Percentiles rank a stretch among this genome's conserved stretches.
Evolutionary conservation across 2,797 vertebrate species (phyloP).

Genomic region (Enteromius treurensis): DNA sequence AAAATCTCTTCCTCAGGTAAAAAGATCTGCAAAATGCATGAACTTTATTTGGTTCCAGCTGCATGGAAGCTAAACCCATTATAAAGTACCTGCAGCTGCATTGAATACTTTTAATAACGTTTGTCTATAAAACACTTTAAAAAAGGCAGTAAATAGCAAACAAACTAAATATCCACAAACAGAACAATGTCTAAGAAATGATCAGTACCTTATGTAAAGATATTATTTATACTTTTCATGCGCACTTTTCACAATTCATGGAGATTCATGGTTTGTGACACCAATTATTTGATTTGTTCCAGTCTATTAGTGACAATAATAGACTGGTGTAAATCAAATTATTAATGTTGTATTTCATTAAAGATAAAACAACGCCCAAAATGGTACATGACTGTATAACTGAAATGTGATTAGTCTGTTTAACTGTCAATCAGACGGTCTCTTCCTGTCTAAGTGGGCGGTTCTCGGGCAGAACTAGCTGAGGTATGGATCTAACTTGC

Average conservation of each 20-base stretch:
- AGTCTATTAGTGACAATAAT: too few species aligned
- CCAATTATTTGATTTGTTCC: not conserved
- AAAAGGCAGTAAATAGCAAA: not conserved
- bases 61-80: not conserved
- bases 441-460: not conserved
- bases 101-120: not conserved
- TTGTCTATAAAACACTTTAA: not conserved
- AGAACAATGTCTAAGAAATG: not conserved
- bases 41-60: not conserved
- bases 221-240: not conserved
- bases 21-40: not conserved
- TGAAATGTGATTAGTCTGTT: not conserved
- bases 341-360: not conserved
- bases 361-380: not conserved
- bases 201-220: not conserved
- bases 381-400: not conserved
- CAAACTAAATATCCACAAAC: not conserved
- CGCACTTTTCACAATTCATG: not conserved
- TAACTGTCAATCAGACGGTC: not conserved
- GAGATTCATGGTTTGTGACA: not conserved
- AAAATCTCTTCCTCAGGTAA: too few species aligned
- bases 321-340: too few species aligned
- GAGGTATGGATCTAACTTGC: conserved; percentile 2
- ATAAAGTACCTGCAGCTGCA: not conserved
- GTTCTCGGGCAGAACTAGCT: not conserved